Conservation (phyloP, 1,140 invertebrate genomes). For the Pogonomyrmex barbatus region DNA sequence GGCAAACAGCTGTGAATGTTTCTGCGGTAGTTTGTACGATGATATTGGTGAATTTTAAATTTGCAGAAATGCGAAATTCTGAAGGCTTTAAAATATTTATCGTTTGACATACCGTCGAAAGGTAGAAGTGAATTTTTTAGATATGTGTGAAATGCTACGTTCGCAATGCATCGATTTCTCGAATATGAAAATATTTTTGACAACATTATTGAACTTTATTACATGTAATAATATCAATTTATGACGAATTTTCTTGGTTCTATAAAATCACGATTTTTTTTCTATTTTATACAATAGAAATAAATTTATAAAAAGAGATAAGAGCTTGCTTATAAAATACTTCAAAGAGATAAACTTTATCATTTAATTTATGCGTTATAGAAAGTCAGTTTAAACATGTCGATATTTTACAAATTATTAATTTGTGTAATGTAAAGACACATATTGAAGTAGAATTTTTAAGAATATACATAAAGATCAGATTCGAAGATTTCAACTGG, state of each 20-base stretch:
- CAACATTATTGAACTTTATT: background rate
- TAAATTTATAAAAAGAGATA: background rate
- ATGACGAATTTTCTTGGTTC: background rate
- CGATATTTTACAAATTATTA: background rate
- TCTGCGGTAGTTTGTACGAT: slow-evolving; percentile 25
- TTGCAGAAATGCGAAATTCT: slow-evolving; percentile 34
- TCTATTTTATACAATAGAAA: background rate
- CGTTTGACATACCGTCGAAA: slow-evolving; percentile 21
- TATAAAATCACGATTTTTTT: background rate
- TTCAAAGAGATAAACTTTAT: slow-evolving; percentile 9
- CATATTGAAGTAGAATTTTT: background rate
- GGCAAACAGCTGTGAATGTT: slow-evolving; percentile 32
- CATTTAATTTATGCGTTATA: slow-evolving; percentile 2
- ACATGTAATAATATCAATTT: background rate
- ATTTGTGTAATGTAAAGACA: background rate
- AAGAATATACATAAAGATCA: background rate
- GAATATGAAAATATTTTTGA: slow-evolving; percentile 15
- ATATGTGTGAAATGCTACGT: background rate
- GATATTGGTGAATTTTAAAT: slow-evolving; percentile 33
- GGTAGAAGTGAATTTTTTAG: slow-evolving; percentile 36
- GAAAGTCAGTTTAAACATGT: background rate
- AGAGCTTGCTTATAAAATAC: background rate
- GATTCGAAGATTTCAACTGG: slow-evolving; percentile 5
- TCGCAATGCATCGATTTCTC: background rate
- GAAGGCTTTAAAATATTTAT: slow-evolving; percentile 49